phyloP scores from a whole-genome alignment of 2,888 invertebrate genomes.

The Sceliomorpha sp. region DNA sequence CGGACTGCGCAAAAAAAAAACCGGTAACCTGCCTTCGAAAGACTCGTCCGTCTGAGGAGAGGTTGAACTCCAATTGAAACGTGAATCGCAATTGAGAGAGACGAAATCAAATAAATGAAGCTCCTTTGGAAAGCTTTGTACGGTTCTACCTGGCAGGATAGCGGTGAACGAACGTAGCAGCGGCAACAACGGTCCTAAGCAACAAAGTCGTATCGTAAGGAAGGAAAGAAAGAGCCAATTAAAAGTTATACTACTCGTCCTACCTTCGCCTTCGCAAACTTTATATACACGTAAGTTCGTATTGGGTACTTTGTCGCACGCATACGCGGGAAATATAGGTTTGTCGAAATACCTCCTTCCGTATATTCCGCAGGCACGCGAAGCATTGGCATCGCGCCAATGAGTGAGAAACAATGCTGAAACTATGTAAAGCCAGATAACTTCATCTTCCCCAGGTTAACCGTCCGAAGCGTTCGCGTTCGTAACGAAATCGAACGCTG shows the following conservation, averaged over 20 bases:
- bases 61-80: conserved; percentile 34
- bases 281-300: conserved; percentile 40
- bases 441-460: conserved; percentile 69
- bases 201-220: conserved; percentile 34
- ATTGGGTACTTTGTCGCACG: conserved; percentile 29
- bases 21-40: too few species aligned
- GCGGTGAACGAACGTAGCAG: conserved; percentile 24
- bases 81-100: conserved; percentile 20
- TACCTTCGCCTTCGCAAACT: conserved; percentile 16
- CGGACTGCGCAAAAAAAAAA: too few species aligned
- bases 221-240: conserved; percentile 55
- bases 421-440: conserved; percentile 71
- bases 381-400: conserved; percentile 70
- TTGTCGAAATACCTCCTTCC: conserved; percentile 17
- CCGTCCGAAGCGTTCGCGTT: conserved; percentile 57
- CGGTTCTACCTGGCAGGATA: conserved; percentile 14
- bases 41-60: too few species aligned
- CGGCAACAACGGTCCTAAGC: conserved; percentile 12
- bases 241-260: conserved; percentile 48
- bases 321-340: conserved; percentile 36
- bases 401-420: conserved; percentile 71
- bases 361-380: conserved; percentile 38
- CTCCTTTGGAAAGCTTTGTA: conserved; percentile 16
- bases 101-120: conserved; percentile 34
- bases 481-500: conserved; percentile 44